A percentile compares a stretch with the other conserved stretches of the same genome.
phyloP scores from a whole-genome alignment of 2,888 invertebrate species.

The Brachypalpus laphriformis region DNA sequence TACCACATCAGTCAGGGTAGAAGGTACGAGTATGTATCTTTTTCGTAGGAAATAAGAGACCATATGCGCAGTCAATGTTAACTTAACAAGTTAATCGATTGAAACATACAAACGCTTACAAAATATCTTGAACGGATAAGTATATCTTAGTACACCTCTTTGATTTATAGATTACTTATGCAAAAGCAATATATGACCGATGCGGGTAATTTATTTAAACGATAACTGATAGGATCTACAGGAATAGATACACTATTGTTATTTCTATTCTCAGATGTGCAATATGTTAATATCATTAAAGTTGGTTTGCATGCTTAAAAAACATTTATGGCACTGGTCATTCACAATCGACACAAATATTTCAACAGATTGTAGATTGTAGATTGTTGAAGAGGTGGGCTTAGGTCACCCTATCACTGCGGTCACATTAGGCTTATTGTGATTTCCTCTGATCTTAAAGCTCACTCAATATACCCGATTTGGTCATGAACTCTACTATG shows the following conservation, averaged over 20 bases:
- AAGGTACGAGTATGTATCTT: background rate
- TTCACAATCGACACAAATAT: too few relatives aligned
- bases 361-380: too few relatives aligned
- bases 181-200: conserved; percentile 31
- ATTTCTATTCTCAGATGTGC: background rate
- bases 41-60: background rate
- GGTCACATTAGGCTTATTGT: too few relatives aligned
- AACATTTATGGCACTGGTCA: too few relatives aligned
- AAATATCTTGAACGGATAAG: background rate
- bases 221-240: conserved; percentile 14
- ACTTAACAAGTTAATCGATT: conserved; percentile 30
- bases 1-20: background rate
- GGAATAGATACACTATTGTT: background rate
- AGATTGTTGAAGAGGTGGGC: too few relatives aligned
- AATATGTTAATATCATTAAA: background rate
- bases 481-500: too few relatives aligned
- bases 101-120: conserved; percentile 23
- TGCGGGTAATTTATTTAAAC: conserved; percentile 6
- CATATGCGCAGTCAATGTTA: background rate
- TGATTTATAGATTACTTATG: conserved; percentile 55
- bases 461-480: too few relatives aligned
- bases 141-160: conserved; percentile 25
- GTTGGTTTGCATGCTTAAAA: too few relatives aligned
- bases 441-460: too few relatives aligned
- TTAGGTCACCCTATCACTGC: too few relatives aligned